A percentile compares a stretch with the other conserved stretches of the same genome.
Evolutionary conservation across 2,113 vertebrate species (phyloP).

Genomic region (Datnioides undecimradiatus): DNA sequence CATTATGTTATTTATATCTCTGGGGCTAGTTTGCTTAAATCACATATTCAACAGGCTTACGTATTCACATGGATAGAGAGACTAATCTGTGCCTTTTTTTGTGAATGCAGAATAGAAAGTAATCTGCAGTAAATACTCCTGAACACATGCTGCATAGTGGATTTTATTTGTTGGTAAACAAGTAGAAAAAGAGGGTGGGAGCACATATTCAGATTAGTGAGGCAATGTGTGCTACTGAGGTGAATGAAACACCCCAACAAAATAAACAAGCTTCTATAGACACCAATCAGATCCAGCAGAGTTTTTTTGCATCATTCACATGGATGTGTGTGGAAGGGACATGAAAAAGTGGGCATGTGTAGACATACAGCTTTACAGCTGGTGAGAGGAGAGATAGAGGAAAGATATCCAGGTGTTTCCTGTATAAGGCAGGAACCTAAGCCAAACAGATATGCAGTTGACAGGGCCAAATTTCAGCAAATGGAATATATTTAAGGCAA

Average conservation of each 20-base stretch:
- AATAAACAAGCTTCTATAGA: constrained; percentile 18
- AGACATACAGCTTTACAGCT: neutral
- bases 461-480: neutral
- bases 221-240: constrained; percentile 1
- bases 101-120: constrained; percentile 36
- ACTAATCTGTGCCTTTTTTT: constrained; percentile 41
- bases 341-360: neutral
- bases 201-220: constrained; percentile 32
- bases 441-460: neutral
- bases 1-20: constrained; percentile 31
- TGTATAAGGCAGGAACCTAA: constrained; percentile 10
- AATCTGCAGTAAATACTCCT: constrained; percentile 49
- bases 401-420: constrained; percentile 27
- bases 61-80: constrained; percentile 40
- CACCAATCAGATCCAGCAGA: constrained; percentile 29
- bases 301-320: constrained; percentile 5
- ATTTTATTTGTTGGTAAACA: constrained; percentile 48
- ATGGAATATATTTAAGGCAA: neutral
- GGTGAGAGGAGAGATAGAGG: neutral
- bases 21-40: neutral
- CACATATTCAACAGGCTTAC: constrained; percentile 45
- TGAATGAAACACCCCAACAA: constrained; percentile 7
- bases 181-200: constrained; percentile 3
- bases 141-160: neutral
- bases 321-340: neutral